phyloP scores from a whole-genome alignment of 2,888 invertebrate species.

The Notodonta dromedarius region DNA sequence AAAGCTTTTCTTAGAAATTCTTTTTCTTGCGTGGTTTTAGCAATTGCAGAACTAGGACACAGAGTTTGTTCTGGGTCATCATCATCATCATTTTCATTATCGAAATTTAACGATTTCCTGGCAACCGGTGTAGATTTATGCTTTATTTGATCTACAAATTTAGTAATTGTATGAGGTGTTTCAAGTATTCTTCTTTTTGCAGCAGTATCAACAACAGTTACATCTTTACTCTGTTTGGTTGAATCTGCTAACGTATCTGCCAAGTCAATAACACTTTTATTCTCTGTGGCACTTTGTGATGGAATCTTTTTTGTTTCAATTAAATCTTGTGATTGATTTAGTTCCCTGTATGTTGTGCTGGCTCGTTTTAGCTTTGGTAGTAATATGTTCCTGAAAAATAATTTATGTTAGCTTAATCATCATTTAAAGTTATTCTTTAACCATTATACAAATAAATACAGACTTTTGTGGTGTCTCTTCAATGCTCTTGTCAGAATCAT shows the following conservation, averaged over 20 bases:
- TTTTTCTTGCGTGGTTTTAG: conserved; percentile 69
- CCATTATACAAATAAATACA: conserved; percentile 16
- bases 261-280: conserved; percentile 54
- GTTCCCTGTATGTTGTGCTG: conserved; percentile 26
- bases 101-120: conserved; percentile 70
- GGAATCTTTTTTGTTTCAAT: conserved; percentile 27
- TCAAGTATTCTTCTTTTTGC: conserved; percentile 47
- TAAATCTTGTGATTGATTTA: conserved; percentile 38
- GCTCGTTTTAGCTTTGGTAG: conserved; percentile 51
- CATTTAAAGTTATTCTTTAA: background rate
- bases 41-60: conserved; percentile 52
- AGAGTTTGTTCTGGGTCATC: conserved; percentile 61
- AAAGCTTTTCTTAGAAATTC: conserved; percentile 72
- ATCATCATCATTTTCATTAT: conserved; percentile 41
- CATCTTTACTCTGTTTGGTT: conserved; percentile 43
- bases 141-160: conserved; percentile 67
- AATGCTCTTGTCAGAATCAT: conserved; percentile 69
- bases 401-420: background rate
- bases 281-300: conserved; percentile 27
- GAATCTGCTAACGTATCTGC: conserved; percentile 52
- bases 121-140: conserved; percentile 75
- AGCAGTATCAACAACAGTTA: conserved; percentile 45
- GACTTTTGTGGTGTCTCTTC: conserved; percentile 82
- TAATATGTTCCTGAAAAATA: conserved; percentile 54
- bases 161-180: conserved; percentile 68